Evolutionary conservation across 1,140 invertebrate species (phyloP), one percentile per base, ranked within the genome.

Genomic region (Brachionus calyciflorus): DNA sequence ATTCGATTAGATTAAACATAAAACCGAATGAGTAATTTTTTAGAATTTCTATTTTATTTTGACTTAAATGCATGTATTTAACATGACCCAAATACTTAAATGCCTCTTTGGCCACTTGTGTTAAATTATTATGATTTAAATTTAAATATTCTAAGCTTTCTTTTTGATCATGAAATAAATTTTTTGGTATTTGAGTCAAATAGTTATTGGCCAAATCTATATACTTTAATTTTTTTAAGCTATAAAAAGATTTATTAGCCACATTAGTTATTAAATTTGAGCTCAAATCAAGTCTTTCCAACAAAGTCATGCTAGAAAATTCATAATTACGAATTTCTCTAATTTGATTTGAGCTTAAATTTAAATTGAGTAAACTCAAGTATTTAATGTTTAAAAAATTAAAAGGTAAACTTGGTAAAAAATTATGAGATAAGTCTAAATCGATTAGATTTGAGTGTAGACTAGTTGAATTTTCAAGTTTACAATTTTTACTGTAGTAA

Each of bases 21-120:
- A 73, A 73, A 24, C 69, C 69, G 51, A 73, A 73, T 19, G 69
- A 73, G 41, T 73, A 73, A 51, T 73, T 73, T 49, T 24, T 19
- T 12, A 73, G 7, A 21, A 30, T 26, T 73, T 73, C 28, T 49
- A 73, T 51, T 73, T 51, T 4, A 73, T 73, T 73, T 17, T 14
- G 26, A 14, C 37, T 26, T 49, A 73, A 10, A 19, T 73, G 19
- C 5, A 73, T 24, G 51, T 53, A 53, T 26, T 51, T 73, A 33
- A 73, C 19, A 55, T 49, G 51, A 7, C 46, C 51, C 3, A 55
- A 33, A 55, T 48, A 51, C 14, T 73, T 55, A n/a, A 73, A 41
- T 1, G n/a, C 1, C 19, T 49, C 69, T 37, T 40, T 49, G 0
- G 69, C 46, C 37, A 73, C 19, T 28, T 73, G 6, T 12, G 19